Base-by-base conservation (phyloP, 2,888 invertebrate genomes). In the Phrixothrix hirtus region DNA sequence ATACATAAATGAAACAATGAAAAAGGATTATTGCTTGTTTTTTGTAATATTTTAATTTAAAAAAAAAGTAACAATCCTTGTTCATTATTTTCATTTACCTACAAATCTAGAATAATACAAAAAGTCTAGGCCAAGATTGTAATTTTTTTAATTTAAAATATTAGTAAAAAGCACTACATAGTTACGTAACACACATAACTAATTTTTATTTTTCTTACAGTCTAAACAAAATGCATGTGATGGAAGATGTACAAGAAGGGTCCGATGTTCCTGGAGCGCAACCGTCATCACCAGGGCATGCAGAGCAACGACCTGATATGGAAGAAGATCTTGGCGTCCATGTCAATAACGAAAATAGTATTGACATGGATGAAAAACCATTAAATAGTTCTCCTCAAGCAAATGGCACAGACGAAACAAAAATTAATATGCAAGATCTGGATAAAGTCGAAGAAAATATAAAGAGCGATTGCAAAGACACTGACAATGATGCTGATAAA, bases 201-300 rank as follows among this genome's bases (percentile, higher is more conserved):
- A n/a, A n/a, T 21, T 7, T 21, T 36, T 13, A 17, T n/a, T 38
- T 2, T 27, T 38, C 12, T 38, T 77, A 11, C 76, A 83, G 82
- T 59, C 70, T 81, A 62, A 81, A 80, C 75, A 82, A 80, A 70
- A 82, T 82, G 82, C 81, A 82, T 68, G 80, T 80, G 35, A 81
- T 81, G 79, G 82, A 82, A 55, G 77, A 77, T 60, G 79, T 78
- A 6, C 70, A 73, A 51, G 77, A 78, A 61, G 78, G 77, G 47
- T 71, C 74, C 55, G 74, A 73, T 32, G 59, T 60, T 7, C 60
- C 51, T 1, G 44, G 60, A 15, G 68, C 69, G 4, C 71, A 73
- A 52, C 75, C 74, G 14, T 74, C 75, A 5, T 75, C 75, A 10
- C 75, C 76, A 5, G 75, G 75, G 0, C 75, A 76, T 49, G 75